Base-by-base conservation (phyloP, 35 echinoderm and acorn worm genomes). In the Stichopus chloronotus region DNA sequence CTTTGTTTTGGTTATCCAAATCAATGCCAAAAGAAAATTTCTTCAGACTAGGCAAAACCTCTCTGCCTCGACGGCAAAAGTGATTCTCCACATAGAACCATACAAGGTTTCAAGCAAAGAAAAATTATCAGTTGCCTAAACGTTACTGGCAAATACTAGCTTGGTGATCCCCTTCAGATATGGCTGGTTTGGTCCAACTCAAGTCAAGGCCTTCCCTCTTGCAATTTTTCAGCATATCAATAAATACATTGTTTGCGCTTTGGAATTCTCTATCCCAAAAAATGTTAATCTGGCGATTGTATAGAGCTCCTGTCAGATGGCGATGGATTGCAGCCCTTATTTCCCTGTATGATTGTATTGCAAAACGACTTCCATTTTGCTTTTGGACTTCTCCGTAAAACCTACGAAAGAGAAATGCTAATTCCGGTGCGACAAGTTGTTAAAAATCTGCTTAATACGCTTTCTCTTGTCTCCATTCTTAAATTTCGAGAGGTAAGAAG, bases 261-360 rank as follows among this genome's bases (percentile, higher is more conserved):
- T 90, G 87, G 25, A 90, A 90, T 19, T 90, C 60, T 72, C 61
- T 69, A 59, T 90, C 68, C 21, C 68, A 71, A 5, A 90, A 9
- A 76, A 90, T 90, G 61, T 90, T 90, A 5, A 90, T 9, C 17
- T 25, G 59, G 11, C 87, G 59, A 16, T 90, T 90, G 63, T 72
- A 53, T 5, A 61, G 87, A 24, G 87, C 87, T 17, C 87, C 87
- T 11, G 60, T 90, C 68, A 90, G 68, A 72, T 90, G 61, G n/a
- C 87, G 87, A 25, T 90, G 87, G 23, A 90, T 76, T 25, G 87
- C 87, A 72, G 87, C 87, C 56, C 87, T 9, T 55, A 90, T 23
- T 55, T 61, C 68, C 19, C 59, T 53, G 59, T 72, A 76, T 17
- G 87, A 91, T 56, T 91, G 11, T n/a, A 55, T 74, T 13, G 88